These are phyloP conservation scores for Branchellion lobata DNA, from an alignment of 2,888 invertebrate genomes.

Conservation along the genomic window DNA sequence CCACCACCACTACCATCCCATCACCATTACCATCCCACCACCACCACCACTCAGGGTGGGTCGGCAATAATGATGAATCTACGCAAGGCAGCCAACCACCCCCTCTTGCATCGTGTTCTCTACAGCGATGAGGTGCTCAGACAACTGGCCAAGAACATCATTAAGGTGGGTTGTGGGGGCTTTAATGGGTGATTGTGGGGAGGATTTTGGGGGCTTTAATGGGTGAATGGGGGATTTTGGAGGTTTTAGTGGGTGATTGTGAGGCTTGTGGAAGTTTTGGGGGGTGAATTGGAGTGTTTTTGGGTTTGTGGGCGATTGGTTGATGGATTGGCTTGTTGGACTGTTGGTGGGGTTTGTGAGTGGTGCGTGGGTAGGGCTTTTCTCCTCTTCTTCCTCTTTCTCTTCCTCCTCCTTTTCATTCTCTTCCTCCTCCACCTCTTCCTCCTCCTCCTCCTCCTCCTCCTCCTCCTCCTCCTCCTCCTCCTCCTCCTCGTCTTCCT, in stretches of 20 bases:
- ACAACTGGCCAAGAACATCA: constrained; percentile 69
- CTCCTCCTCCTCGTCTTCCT: constrained; percentile 17
- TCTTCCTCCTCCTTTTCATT: background rate
- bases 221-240: background rate
- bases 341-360: no score
- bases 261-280: background rate
- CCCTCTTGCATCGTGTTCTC: constrained; percentile 76
- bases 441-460: background rate
- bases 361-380: no score
- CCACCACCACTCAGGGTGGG: constrained; percentile 44
- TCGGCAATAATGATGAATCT: constrained; percentile 73
- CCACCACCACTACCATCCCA: no score
- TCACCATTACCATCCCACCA: no score
- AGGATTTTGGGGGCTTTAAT: background rate
- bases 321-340: no score
- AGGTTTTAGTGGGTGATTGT: background rate
- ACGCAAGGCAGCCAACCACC: constrained; percentile 90
- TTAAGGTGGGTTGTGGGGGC: constrained; percentile 53
- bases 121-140: constrained; percentile 68
- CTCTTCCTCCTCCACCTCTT: constrained; percentile 24
- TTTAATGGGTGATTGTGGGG: background rate
- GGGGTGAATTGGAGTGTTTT: background rate
- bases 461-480: background rate
- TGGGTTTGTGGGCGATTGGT: background rate
- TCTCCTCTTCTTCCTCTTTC: constrained; percentile 15